These are phyloP conservation scores for Drosophila mayaguana DNA, from an alignment of 2,888 invertebrate species.

Conservation along the genomic window DNA sequence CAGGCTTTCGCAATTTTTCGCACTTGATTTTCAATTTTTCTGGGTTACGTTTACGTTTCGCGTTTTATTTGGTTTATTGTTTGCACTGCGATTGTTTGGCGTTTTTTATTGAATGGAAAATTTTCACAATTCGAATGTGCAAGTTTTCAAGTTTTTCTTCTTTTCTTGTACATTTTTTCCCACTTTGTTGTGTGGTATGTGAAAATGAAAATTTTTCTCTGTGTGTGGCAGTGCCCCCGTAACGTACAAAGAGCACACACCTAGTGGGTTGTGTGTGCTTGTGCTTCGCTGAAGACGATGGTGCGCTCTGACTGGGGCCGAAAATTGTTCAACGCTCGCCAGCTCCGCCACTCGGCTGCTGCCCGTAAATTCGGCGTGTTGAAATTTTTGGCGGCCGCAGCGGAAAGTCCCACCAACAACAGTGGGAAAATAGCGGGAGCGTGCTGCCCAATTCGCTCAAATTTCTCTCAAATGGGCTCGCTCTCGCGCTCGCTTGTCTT, in stretches of 20 bases:
- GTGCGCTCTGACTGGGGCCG: slow-evolving; percentile 73
- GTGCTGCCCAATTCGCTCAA: slow-evolving; percentile 28
- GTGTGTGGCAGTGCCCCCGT: slow-evolving; percentile 72
- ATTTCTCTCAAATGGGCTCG: slow-evolving; percentile 1
- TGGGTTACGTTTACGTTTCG: slow-evolving; percentile 31
- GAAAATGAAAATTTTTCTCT: slow-evolving; percentile 70
- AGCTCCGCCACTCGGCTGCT: slow-evolving; percentile 46
- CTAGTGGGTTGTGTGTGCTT: slow-evolving; percentile 73
- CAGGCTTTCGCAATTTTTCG: slow-evolving; percentile 41
- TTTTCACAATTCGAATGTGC: slow-evolving; percentile 56
- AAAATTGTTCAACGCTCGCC: slow-evolving; percentile 61
- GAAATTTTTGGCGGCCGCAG: slow-evolving; percentile 55
- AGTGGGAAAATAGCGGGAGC: slow-evolving; percentile 68
- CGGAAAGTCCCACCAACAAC: slow-evolving; percentile 61
- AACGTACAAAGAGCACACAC: slow-evolving; percentile 82
- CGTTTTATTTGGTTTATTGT: slow-evolving; percentile 28
- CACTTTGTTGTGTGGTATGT: slow-evolving; percentile 65
- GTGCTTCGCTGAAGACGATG: slow-evolving; percentile 79
- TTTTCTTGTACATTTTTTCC: slow-evolving; percentile 63
- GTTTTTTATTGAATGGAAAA: slow-evolving; percentile 57
- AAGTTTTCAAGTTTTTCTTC: slow-evolving; percentile 61
- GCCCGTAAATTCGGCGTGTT: slow-evolving; percentile 56
- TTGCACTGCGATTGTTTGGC: slow-evolving; percentile 38
- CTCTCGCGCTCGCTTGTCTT: slow-evolving; percentile 6
- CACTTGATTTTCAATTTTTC: slow-evolving; percentile 41